A percentile compares a stretch with the other conserved stretches of the same genome.
Evolutionary conservation across 1,140 invertebrate genomes (phyloP).

Genomic region (Eumeta japonica): DNA sequence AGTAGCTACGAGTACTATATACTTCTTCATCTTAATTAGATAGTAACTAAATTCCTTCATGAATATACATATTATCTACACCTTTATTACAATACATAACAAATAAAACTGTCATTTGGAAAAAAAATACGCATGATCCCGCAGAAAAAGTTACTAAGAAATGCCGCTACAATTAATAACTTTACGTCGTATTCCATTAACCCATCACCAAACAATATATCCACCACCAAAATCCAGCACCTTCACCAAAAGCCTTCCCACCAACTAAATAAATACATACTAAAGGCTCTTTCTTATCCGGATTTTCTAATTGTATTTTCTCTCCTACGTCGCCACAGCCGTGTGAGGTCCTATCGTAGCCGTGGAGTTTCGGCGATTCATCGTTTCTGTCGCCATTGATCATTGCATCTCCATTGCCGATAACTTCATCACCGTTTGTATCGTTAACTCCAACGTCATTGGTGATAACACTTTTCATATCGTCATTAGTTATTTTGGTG

Average conservation of each 20-base stretch:
- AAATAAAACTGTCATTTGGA: no score
- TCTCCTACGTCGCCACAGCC: conserved; percentile 20
- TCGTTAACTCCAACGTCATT: conserved; percentile 13
- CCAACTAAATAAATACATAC: conserved; percentile 25
- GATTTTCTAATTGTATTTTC: conserved; percentile 40
- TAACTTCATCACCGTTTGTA: background rate
- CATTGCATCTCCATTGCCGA: conserved; percentile 2
- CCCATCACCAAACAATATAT: conserved; percentile 9
- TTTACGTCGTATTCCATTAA: no score
- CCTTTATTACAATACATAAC: no score
- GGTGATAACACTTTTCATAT: background rate
- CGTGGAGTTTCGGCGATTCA: conserved; percentile 24
- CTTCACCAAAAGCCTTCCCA: background rate
- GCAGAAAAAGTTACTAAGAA: no score
- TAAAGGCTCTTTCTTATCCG: conserved; percentile 37
- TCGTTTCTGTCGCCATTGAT: conserved; percentile 18
- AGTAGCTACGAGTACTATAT: no score
- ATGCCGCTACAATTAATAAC: no score
- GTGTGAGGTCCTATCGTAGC: conserved; percentile 31
- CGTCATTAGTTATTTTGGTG: background rate
- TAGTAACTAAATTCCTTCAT: no score
- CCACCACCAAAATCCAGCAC: conserved; percentile 20
- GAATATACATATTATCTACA: no score
- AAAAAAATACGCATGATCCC: no score
- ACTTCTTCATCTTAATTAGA: no score